Evolutionary conservation across 2,888 invertebrate genomes (phyloP).

Genomic region (Adelphocoris suturalis): DNA sequence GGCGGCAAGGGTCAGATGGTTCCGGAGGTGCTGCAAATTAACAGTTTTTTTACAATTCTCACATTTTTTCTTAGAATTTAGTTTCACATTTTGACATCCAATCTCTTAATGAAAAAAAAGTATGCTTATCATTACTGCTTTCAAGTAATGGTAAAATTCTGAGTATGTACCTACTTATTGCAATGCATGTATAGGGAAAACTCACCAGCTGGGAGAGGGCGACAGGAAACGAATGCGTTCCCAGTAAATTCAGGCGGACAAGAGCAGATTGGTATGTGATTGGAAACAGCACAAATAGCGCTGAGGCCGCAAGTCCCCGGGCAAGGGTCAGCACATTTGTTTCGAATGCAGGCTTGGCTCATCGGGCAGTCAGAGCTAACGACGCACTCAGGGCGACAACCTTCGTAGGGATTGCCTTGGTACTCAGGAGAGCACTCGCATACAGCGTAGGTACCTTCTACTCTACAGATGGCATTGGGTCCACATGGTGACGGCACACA

Average conservation of each 20-base stretch:
- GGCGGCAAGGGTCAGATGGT: slow-evolving; percentile 83
- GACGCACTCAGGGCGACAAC: slow-evolving; percentile 89
- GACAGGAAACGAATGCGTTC: slow-evolving; percentile 81
- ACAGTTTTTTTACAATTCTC: too few relatives aligned
- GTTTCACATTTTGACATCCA: too few relatives aligned
- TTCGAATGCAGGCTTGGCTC: slow-evolving; percentile 85
- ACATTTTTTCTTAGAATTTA: too few relatives aligned
- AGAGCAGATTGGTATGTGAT: slow-evolving; percentile 89
- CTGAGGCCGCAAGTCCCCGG: slow-evolving; percentile 88
- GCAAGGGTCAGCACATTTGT: slow-evolving; percentile 87
- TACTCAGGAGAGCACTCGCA: slow-evolving; percentile 90
- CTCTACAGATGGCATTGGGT: slow-evolving; percentile 88
- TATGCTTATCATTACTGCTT: too few relatives aligned
- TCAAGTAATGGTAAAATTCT: too few relatives aligned
- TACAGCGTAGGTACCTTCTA: slow-evolving; percentile 88
- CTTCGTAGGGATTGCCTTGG: slow-evolving; percentile 89
- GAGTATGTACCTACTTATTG: too few relatives aligned
- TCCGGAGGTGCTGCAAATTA: slow-evolving; percentile 76
- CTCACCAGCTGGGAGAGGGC: slow-evolving; percentile 77
- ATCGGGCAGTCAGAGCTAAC: slow-evolving; percentile 85
- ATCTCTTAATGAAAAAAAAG: too few relatives aligned
- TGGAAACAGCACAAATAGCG: slow-evolving; percentile 89
- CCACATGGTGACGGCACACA: slow-evolving; percentile 94
- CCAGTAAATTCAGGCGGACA: slow-evolving; percentile 88
- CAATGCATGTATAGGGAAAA: neutral